Conservation (phyloP, 2,113 vertebrate species). For the Phyllostomus discolor region DNA sequence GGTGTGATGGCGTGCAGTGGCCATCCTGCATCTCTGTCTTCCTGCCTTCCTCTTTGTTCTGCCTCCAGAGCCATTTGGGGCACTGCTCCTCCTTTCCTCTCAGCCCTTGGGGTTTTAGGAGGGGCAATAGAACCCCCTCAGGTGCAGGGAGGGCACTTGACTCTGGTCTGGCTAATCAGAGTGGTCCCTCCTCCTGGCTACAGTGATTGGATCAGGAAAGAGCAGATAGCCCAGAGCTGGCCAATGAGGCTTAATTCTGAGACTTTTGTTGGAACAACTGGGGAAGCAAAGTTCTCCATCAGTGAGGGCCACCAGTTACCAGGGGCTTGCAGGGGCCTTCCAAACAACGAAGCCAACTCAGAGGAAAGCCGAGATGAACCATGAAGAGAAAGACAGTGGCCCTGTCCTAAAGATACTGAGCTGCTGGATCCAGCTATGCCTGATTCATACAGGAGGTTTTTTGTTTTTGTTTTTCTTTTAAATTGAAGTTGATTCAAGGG, state of each 20-base stretch:
- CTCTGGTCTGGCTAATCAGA: background rate
- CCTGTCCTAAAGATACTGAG: background rate
- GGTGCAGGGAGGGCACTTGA: background rate
- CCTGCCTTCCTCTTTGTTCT: background rate
- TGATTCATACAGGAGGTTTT: background rate
- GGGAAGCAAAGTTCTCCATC: background rate
- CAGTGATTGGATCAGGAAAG: background rate
- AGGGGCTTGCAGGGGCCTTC: background rate
- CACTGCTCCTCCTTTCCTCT: background rate
- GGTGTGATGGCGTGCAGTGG: background rate
- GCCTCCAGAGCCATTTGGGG: background rate
- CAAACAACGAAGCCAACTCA: background rate
- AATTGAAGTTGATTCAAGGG: background rate
- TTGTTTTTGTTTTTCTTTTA: background rate
- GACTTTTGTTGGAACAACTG: background rate
- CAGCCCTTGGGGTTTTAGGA: background rate
- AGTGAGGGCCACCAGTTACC: no score
- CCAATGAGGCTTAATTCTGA: background rate
- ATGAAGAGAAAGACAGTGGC: background rate
- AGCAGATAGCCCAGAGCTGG: background rate
- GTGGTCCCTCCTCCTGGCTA: background rate
- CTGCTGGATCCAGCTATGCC: background rate
- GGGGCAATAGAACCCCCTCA: background rate
- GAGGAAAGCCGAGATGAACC: background rate
- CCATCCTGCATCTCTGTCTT: background rate